Evolutionary conservation across 2,113 vertebrate genomes (phyloP).

Genomic region (Pholis gunnellus): DNA sequence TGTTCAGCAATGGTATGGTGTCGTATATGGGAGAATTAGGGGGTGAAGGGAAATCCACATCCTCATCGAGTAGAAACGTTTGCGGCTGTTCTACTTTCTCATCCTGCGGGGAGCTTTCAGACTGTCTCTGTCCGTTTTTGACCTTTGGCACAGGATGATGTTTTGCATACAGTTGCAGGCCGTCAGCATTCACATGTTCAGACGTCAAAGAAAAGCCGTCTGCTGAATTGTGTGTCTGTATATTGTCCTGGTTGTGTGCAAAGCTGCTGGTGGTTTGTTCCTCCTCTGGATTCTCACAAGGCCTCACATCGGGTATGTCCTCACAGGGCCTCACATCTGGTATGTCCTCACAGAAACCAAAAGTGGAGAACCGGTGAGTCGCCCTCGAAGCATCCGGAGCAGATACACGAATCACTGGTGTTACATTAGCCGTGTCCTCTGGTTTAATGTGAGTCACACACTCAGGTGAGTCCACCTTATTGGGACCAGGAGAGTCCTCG

Average conservation of each 20-base stretch:
- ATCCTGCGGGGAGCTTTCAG: background rate
- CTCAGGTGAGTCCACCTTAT: slow-evolving; percentile 12
- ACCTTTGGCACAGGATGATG: slow-evolving; percentile 21
- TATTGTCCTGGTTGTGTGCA: background rate
- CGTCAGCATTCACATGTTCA: background rate
- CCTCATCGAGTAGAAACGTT: background rate
- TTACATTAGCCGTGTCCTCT: background rate
- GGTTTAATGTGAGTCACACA: background rate
- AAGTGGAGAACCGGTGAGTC: slow-evolving; percentile 62
- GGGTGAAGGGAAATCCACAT: slow-evolving; percentile 38
- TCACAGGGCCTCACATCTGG: slow-evolving; percentile 30
- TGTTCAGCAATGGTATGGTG: slow-evolving; percentile 64
- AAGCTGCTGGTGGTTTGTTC: background rate
- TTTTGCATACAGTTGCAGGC: background rate
- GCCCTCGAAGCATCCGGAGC: slow-evolving; percentile 1
- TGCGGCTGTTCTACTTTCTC: background rate
- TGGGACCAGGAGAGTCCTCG: background rate
- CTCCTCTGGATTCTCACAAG: background rate
- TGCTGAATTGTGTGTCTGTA: slow-evolving; percentile 1
- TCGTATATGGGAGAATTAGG: slow-evolving; percentile 64
- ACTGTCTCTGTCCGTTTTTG: background rate
- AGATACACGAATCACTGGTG: background rate
- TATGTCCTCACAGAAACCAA: slow-evolving; percentile 55
- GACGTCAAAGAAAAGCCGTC: background rate
- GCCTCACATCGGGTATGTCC: no score